These are phyloP conservation scores for Pristionchus fissidentatus DNA, from an alignment of 2,888 invertebrate genomes.

Conservation along the genomic window DNA sequence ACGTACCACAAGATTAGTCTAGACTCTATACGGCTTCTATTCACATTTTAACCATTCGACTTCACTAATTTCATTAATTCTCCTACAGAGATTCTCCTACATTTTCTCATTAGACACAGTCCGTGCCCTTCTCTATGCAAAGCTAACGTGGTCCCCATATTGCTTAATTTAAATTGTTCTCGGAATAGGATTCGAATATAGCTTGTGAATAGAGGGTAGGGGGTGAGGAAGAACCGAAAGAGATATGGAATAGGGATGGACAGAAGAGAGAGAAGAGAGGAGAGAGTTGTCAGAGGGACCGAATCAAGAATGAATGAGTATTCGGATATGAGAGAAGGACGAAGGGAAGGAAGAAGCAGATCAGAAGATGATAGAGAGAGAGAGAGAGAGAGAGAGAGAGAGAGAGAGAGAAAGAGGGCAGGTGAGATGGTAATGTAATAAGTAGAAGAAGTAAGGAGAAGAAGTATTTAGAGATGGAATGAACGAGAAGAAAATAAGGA, in stretches of 20 bases:
- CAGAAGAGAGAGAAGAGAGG: not conserved
- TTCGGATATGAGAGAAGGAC: constrained; percentile 29
- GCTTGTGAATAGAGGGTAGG: too few species aligned
- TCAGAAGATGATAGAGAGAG: not conserved
- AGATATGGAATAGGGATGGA: not conserved
- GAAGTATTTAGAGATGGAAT: not conserved
- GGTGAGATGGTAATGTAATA: constrained; percentile 9
- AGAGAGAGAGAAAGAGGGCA: not conserved
- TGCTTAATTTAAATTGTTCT: not conserved
- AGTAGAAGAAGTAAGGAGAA: not conserved
- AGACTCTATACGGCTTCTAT: too few species aligned
- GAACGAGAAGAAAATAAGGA: not conserved
- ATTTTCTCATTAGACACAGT: too few species aligned
- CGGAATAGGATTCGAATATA: too few species aligned
- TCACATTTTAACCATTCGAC: too few species aligned
- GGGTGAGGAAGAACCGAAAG: not conserved
- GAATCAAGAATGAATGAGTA: constrained; percentile 6
- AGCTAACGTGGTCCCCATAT: too few species aligned
- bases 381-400: not conserved
- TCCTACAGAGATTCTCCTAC: too few species aligned
- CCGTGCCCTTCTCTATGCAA: too few species aligned
- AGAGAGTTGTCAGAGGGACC: too few species aligned
- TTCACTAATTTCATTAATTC: too few species aligned
- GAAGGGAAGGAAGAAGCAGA: constrained; percentile 18
- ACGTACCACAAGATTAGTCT: too few species aligned